Conservation (phyloP, 2,888 invertebrate genomes). For the Sphinx pinastri region DNA sequence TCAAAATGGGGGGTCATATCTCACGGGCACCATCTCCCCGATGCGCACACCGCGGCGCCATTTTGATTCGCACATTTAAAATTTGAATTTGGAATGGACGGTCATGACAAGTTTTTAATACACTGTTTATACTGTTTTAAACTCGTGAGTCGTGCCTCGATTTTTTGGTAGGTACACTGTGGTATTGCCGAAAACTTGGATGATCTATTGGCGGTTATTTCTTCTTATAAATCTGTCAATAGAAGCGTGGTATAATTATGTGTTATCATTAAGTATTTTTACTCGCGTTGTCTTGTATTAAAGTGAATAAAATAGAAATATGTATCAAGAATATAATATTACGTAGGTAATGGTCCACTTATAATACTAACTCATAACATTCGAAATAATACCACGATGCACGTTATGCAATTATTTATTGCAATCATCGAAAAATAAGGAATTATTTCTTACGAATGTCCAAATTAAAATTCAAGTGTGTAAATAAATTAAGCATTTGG, state of each 20-base stretch:
- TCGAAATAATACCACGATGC: too few relatives aligned
- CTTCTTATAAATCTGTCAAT: neutral
- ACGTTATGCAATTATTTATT: too few relatives aligned
- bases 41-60: slow-evolving; percentile 1
- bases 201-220: neutral
- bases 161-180: neutral
- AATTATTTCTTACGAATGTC: too few relatives aligned
- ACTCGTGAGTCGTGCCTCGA: slow-evolving; percentile 20
- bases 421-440: too few relatives aligned
- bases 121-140: neutral
- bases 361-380: too few relatives aligned
- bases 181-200: neutral
- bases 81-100: slow-evolving; percentile 33
- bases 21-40: slow-evolving; percentile 31
- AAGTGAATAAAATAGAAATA: too few relatives aligned
- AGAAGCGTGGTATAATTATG: neutral
- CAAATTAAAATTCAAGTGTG: neutral
- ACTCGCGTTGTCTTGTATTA: too few relatives aligned
- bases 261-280: neutral
- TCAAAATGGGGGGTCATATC: slow-evolving; percentile 52
- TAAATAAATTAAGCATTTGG: neutral
- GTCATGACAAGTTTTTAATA: slow-evolving; percentile 27
- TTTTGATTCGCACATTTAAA: slow-evolving; percentile 22
- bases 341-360: too few relatives aligned
- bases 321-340: too few relatives aligned